Evolutionary conservation across 2,113 vertebrate genomes (phyloP).

Genomic region (Platichthys flesus): DNA sequence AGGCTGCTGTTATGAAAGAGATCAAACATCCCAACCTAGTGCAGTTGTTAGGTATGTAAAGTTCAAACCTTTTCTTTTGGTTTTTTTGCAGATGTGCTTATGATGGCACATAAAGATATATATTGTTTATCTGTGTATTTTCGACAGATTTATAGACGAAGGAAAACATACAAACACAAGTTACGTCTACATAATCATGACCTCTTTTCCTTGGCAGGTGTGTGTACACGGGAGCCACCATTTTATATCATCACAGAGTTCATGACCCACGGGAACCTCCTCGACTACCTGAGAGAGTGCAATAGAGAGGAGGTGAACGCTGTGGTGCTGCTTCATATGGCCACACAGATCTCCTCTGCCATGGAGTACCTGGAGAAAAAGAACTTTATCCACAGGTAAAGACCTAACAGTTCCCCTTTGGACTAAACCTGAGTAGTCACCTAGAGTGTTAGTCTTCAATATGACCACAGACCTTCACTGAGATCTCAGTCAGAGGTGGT

Average conservation of each 20-base stretch:
- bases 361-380: constrained; percentile 99
- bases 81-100: background rate
- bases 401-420: background rate
- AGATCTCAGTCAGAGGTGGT: background rate
- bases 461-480: background rate
- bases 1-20: constrained; percentile 98
- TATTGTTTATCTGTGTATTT: too few relatives aligned
- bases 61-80: too few relatives aligned
- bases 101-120: too few relatives aligned
- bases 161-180: background rate
- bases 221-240: constrained; percentile 96
- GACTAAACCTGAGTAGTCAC: background rate
- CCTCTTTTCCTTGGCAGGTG: constrained; percentile 81
- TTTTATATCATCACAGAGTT: constrained; percentile 99
- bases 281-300: constrained; percentile 97
- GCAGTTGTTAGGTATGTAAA: constrained; percentile 92
- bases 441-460: background rate
- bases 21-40: constrained; percentile 99
- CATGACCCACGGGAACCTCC: constrained; percentile 96
- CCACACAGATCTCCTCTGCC: constrained; percentile 98
- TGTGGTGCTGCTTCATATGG: constrained; percentile 98
- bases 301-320: constrained; percentile 96
- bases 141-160: background rate
- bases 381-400: constrained; percentile 97
- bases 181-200: background rate